Evolutionary conservation across 2,888 invertebrate species (phyloP).

Genomic region (Lithodes maja): DNA sequence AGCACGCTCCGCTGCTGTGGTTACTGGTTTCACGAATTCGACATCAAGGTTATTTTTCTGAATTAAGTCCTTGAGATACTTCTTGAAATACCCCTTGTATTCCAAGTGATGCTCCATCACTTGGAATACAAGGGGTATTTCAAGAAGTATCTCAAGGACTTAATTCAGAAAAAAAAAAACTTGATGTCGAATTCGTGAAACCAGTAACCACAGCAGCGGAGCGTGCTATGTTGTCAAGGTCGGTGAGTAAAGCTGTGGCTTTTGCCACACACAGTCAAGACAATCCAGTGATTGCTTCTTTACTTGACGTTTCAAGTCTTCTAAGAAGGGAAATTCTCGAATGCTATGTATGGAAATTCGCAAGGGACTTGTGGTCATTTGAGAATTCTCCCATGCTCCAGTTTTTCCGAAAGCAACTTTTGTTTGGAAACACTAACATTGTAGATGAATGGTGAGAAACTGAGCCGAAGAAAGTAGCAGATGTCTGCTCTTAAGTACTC

Average conservation of each 20-base stretch:
- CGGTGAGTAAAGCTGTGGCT: background rate
- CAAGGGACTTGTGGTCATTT: background rate
- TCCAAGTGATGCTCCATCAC: background rate
- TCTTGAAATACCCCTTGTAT: too few relatives aligned
- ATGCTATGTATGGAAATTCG: background rate
- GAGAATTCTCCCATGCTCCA: too few relatives aligned
- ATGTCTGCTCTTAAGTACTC: too few relatives aligned
- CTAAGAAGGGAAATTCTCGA: background rate
- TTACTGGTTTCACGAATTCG: too few relatives aligned
- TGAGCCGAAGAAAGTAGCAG: too few relatives aligned
- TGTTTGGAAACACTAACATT: too few relatives aligned
- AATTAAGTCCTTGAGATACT: too few relatives aligned
- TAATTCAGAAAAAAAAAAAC: background rate
- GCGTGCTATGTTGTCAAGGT: background rate
- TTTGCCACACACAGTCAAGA: background rate
- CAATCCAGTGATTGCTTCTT: background rate
- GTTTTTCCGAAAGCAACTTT: too few relatives aligned
- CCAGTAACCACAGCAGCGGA: background rate
- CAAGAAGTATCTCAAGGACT: slow-evolving; percentile 15
- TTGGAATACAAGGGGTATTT: slow-evolving; percentile 7
- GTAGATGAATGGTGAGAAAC: too few relatives aligned
- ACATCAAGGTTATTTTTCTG: too few relatives aligned
- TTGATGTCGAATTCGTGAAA: background rate
- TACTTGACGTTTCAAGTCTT: background rate
- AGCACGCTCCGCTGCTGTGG: too few relatives aligned